phyloP scores from a whole-genome alignment of 2,113 vertebrate genomes.

The Platycercus adscitus region DNA sequence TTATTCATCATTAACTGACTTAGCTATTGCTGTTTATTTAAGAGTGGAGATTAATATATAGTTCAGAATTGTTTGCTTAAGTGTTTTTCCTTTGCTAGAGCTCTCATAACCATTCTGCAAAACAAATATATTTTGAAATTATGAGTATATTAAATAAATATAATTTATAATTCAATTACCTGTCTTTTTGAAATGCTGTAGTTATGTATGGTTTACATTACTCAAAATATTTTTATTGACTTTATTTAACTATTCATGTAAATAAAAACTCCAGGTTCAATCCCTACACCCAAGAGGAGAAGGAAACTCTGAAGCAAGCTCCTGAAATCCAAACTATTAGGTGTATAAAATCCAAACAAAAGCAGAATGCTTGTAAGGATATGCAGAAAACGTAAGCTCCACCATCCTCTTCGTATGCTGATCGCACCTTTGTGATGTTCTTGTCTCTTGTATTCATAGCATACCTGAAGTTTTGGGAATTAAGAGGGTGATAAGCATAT shows the following conservation, averaged over 20 bases:
- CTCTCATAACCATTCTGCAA: neutral
- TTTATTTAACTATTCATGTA: neutral
- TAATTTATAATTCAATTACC: conserved; percentile 55
- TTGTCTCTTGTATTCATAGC: neutral
- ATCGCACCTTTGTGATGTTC: neutral
- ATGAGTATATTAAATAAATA: neutral
- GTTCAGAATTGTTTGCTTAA: neutral
- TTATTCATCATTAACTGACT: conserved; percentile 50
- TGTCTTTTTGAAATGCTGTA: conserved; percentile 29
- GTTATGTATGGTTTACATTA: neutral
- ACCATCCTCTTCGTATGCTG: neutral
- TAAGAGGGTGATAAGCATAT: neutral
- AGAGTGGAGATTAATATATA: conserved; percentile 23
- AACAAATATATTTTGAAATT: conserved; percentile 18
- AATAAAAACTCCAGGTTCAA: neutral
- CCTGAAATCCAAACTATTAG: neutral
- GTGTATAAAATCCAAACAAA: neutral
- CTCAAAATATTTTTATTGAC: neutral
- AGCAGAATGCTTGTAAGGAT: neutral
- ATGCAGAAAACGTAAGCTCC: neutral
- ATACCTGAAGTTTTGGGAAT: neutral
- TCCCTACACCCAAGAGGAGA: neutral
- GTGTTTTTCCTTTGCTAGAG: neutral
- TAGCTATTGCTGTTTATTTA: conserved; percentile 42
- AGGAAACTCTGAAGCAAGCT: neutral